Evolutionary conservation across 1,140 invertebrate species (phyloP).

Genomic region (Trypoxylus dichotomus): DNA sequence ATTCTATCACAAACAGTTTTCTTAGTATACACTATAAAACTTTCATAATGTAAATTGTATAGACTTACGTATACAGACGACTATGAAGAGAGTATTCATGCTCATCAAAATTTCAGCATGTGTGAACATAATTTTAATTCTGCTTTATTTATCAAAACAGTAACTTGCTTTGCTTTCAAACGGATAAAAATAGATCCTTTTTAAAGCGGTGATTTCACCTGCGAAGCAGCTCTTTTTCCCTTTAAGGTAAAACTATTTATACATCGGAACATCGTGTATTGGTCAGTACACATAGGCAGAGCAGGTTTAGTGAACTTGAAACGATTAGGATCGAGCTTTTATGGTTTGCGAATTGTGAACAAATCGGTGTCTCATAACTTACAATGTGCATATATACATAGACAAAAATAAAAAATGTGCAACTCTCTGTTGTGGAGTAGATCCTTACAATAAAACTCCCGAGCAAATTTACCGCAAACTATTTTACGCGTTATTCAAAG

Average conservation of each 20-base stretch:
- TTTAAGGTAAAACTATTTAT: slow-evolving; percentile 15
- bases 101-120: not conserved
- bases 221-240: slow-evolving; percentile 1
- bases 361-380: not conserved
- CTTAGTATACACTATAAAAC: not conserved
- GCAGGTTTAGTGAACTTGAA: slow-evolving; percentile 16
- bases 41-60: not conserved
- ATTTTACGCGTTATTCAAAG: too few species aligned
- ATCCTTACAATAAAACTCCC: too few species aligned
- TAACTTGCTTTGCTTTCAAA: not conserved
- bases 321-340: slow-evolving; percentile 15
- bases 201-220: not conserved
- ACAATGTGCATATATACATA: not conserved
- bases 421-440: too few species aligned
- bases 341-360: not conserved
- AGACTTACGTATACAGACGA: not conserved
- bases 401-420: too few species aligned
- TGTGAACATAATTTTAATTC: not conserved
- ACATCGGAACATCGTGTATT: not conserved
- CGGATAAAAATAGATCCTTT: slow-evolving; percentile 17
- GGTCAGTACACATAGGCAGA: not conserved
- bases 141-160: not conserved
- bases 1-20: too few species aligned
- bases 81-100: not conserved
- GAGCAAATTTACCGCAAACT: too few species aligned